A percentile compares a stretch with the other conserved stretches of the same genome.
Evolutionary conservation across 1,140 invertebrate genomes (phyloP).

Genomic region (Calephelis nemesis): DNA sequence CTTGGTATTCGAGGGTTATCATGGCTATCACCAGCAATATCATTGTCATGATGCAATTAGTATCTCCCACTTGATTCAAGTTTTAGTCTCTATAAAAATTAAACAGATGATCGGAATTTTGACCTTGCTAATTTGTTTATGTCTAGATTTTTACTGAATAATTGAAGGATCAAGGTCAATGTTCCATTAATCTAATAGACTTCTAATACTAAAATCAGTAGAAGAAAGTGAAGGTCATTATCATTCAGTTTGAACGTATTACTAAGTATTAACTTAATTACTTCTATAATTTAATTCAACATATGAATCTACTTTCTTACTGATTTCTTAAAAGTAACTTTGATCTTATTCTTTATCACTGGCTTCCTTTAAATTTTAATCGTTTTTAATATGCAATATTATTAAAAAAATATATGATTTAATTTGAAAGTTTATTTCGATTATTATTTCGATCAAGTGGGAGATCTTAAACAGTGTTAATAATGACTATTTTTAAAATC

Average conservation of each 20-base stretch:
- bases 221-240: neutral
- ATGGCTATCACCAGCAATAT: constrained; percentile 75
- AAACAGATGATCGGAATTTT: neutral
- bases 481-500: constrained; percentile 55
- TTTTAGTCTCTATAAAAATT: neutral
- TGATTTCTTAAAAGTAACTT: neutral
- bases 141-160: neutral
- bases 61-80: constrained; percentile 51
- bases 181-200: neutral
- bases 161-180: neutral
- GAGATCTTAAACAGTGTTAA: constrained; percentile 54
- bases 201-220: neutral
- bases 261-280: too few relatives aligned
- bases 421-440: neutral
- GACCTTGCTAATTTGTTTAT: neutral
- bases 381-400: constrained; percentile 10
- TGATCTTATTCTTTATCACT: neutral
- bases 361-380: constrained; percentile 3
- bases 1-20: constrained; percentile 65
- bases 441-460: constrained; percentile 39
- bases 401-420: neutral
- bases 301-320: neutral
- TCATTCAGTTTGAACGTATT: neutral
- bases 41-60: constrained; percentile 77
- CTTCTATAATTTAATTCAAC: neutral